Evolutionary conservation across 2,888 invertebrate species (phyloP).

Genomic region (Gastrophysa polygoni): DNA sequence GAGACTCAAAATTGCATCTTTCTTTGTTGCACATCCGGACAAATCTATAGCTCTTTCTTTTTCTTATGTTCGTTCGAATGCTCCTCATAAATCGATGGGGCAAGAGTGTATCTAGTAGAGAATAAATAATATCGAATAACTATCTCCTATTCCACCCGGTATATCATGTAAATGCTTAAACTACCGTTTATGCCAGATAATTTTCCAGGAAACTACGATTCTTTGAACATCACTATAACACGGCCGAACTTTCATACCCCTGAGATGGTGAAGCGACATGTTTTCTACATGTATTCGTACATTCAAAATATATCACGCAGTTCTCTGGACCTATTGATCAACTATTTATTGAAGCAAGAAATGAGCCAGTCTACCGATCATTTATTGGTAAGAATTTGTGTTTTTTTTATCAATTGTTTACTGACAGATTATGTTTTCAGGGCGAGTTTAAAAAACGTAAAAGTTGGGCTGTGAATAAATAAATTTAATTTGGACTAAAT

Average conservation of each 20-base stretch:
- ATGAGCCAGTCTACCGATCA: background rate
- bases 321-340: background rate
- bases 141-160: no score
- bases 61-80: no score
- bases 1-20: no score
- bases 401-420: background rate
- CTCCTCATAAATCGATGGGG: no score
- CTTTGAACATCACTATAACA: constrained; percentile 19
- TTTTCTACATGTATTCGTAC: constrained; percentile 30
- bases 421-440: background rate
- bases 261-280: constrained; percentile 32
- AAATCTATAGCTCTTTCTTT: no score
- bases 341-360: background rate
- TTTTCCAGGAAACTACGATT: constrained; percentile 29
- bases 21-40: no score
- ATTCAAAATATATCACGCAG: background rate
- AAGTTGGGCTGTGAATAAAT: background rate
- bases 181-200: no score
- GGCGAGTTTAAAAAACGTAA: background rate
- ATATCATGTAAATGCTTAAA: no score
- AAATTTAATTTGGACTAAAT: constrained; percentile 29
- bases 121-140: no score
- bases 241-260: constrained; percentile 13
- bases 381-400: background rate
- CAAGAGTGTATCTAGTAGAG: no score